Conservation (phyloP, 2,888 invertebrate species). For the Euplagia quadripunctaria region DNA sequence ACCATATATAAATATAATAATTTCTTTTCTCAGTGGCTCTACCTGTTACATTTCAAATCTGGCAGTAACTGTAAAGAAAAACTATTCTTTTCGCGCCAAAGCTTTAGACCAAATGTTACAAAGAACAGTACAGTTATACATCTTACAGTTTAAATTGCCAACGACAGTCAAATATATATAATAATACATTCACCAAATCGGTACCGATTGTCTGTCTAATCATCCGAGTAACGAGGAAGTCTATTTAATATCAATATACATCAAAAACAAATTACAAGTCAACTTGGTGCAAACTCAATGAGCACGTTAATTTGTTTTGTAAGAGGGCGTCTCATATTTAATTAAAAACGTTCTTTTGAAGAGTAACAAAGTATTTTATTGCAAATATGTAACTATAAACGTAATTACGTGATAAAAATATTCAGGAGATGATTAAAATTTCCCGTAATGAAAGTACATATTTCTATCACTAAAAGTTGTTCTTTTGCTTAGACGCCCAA, state of each 20-base stretch:
- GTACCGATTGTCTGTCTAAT: background rate
- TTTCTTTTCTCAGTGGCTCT: background rate
- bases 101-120: background rate
- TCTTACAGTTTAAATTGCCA: background rate
- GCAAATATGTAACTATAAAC: background rate
- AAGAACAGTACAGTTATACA: background rate
- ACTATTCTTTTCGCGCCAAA: background rate
- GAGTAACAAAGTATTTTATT: background rate
- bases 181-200: background rate
- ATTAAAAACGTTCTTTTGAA: conserved; percentile 10
- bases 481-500: background rate
- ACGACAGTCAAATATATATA: background rate
- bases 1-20: too few species aligned
- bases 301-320: conserved; percentile 11
- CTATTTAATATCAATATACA: background rate
- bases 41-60: background rate
- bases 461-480: background rate
- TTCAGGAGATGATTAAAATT: too few species aligned
- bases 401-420: too few species aligned
- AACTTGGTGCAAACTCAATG: conserved; percentile 6
- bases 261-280: background rate
- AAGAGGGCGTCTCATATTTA: conserved; percentile 7
- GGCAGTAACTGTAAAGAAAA: background rate
- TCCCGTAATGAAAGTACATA: background rate
- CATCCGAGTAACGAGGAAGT: background rate